Conservation (phyloP, 2,797 vertebrate genomes). For the Onychomys arenicola region DNA sequence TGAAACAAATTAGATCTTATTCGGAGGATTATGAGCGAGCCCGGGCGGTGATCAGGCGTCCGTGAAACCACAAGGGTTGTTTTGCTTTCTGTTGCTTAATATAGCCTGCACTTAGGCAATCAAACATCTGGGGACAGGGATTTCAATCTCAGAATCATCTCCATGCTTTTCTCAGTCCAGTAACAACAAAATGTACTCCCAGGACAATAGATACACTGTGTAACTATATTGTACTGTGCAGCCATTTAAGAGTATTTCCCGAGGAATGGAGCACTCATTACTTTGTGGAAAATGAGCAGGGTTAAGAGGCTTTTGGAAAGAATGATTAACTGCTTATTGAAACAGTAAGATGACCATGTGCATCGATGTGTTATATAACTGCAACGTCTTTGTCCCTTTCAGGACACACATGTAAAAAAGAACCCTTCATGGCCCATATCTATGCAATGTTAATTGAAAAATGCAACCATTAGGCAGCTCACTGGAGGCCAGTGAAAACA, state of each 20-base stretch:
- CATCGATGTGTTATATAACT: background rate
- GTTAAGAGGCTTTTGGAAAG: slow-evolving; percentile 68
- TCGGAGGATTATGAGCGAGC: slow-evolving; percentile 69
- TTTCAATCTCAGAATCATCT: slow-evolving; percentile 77
- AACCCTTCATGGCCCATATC: background rate
- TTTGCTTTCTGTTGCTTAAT: slow-evolving; percentile 70
- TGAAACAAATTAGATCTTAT: slow-evolving; percentile 77
- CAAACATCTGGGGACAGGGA: slow-evolving; percentile 65
- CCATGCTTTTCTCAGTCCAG: slow-evolving; percentile 72
- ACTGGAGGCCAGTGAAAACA: background rate
- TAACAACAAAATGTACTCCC: slow-evolving; percentile 74
- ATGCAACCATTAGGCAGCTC: background rate
- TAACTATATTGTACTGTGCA: slow-evolving; percentile 56
- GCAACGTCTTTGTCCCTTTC: background rate
- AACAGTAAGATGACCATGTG: slow-evolving; percentile 21
- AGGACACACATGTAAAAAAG: background rate
- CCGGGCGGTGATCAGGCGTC: slow-evolving; percentile 54
- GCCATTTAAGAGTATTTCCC: slow-evolving; percentile 72
- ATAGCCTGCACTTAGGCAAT: slow-evolving; percentile 55
- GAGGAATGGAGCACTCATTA: slow-evolving; percentile 72
- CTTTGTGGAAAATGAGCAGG: slow-evolving; percentile 54
- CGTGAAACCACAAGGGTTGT: slow-evolving; percentile 62
- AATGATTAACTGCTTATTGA: slow-evolving; percentile 74
- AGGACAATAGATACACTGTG: slow-evolving; percentile 66
- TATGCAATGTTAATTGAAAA: slow-evolving; percentile 35